Conservation (phyloP, 2,888 invertebrate species). For the Zootermopsis nevadensis region DNA sequence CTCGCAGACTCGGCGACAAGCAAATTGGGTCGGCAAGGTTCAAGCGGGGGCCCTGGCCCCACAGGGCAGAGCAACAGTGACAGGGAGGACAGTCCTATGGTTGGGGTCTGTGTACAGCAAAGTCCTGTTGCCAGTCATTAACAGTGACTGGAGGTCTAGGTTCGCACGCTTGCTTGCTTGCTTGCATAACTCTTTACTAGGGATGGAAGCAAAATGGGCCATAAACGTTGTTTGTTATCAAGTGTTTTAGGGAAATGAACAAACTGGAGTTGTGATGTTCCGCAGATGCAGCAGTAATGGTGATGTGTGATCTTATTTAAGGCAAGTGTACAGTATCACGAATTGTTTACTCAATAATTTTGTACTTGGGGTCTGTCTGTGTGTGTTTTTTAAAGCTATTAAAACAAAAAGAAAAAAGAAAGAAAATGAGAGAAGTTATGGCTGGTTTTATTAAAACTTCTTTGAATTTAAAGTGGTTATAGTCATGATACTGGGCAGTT, state of each 20-base stretch:
- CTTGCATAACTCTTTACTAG: slow-evolving; percentile 17
- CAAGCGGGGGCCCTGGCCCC: slow-evolving; percentile 53
- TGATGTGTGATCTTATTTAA: slow-evolving; percentile 33
- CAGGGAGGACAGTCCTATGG: slow-evolving; percentile 83
- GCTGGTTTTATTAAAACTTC: slow-evolving; percentile 39
- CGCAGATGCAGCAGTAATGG: background rate
- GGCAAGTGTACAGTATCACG: slow-evolving; percentile 37
- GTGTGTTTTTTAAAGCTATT: slow-evolving; percentile 36
- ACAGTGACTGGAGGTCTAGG: slow-evolving; percentile 51
- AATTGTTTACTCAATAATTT: slow-evolving; percentile 40
- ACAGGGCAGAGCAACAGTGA: slow-evolving; percentile 61
- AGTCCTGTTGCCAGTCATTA: slow-evolving; percentile 92
- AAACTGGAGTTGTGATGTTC: slow-evolving; percentile 16
- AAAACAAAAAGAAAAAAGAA: slow-evolving; percentile 34
- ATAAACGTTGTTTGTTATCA: slow-evolving; percentile 34
- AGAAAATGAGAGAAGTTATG: slow-evolving; percentile 34
- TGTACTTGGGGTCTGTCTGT: slow-evolving; percentile 35
- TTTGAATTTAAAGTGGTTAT: slow-evolving; percentile 27
- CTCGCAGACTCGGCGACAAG: slow-evolving; percentile 28
- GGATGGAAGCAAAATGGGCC: slow-evolving; percentile 26
- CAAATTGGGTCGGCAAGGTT: slow-evolving; percentile 41
- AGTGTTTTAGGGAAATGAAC: slow-evolving; percentile 39
- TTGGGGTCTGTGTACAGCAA: slow-evolving; percentile 90
- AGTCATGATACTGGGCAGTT: background rate
- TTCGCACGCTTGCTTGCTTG: slow-evolving; percentile 31